Base-by-base conservation (phyloP, 64 coral and sea anemone species). In the Actinia equina region DNA sequence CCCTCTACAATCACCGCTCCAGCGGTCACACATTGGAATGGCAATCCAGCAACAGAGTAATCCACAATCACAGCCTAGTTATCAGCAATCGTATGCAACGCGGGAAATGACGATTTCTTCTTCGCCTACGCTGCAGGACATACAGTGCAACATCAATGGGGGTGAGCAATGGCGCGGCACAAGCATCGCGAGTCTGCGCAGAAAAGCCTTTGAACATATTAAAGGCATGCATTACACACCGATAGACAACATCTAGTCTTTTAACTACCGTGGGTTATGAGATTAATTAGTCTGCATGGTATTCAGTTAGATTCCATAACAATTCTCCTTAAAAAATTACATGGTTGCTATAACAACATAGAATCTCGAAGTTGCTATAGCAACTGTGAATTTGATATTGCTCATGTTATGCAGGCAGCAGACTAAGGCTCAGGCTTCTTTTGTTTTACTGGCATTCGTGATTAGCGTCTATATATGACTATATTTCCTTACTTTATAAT, bases 91-190 rank as follows among this genome's bases (percentile, higher is more conserved):
- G 22, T 95, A 88, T 85, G 91, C 86, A 59, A 81, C 93, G 8
- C 86, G 97, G 51, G 97, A 99, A 46, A 99, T 99, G 97, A 94
- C 97, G 13, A 99, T 99, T 69, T 99, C 97, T 6, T 99, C 97
- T n/a, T 99, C 97, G 57, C 97, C 97, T 20, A 93, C 97, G 26
- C 86, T 99, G 30, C 97, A 99, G 91, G 97, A 99, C 71, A 92
- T 99, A 51, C 97, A 99, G 59, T 99, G 97, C 52, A 95, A 88
- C 67, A 95, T 99, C 81, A 99, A 95, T 63, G 97, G 97, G 4
- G 97, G 97, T 18, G 97, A 99, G 88, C 86, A 93, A 56, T 99
- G 97, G 97, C 90, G 93, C 5, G 97, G 97, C 12, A 91, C 93
- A 1, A 99, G 97, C 69, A 95, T 99, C 80, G 93, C 97, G 16